A percentile compares a stretch with the other conserved stretches of the same genome.
Conservation (phyloP, 2,113 vertebrate genomes). For the Nestor notabilis region DNA sequence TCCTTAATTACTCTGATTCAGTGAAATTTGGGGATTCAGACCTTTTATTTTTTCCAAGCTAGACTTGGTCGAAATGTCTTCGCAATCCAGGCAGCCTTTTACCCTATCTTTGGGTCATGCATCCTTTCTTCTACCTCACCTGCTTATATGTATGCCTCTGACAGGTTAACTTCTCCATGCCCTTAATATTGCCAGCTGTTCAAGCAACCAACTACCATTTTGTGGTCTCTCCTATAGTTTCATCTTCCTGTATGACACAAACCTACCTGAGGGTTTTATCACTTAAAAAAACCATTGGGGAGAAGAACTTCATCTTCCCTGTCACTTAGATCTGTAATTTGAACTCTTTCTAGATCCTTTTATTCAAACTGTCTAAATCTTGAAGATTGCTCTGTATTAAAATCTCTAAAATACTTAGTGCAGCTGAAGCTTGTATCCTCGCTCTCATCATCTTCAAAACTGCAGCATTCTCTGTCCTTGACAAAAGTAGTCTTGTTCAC, state of each 20-base stretch:
- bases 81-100: neutral
- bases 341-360: slow-evolving; percentile 19
- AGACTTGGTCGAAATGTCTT: neutral
- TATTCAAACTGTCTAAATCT: slow-evolving; percentile 47
- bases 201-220: neutral
- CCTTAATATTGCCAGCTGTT: neutral
- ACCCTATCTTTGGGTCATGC: neutral
- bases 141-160: neutral
- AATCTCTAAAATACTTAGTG: slow-evolving; percentile 34
- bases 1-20: neutral
- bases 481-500: slow-evolving; percentile 45
- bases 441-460: slow-evolving; percentile 37
- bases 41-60: neutral
- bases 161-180: neutral
- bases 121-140: neutral
- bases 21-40: neutral
- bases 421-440: neutral
- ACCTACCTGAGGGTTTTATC: neutral
- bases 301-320: neutral
- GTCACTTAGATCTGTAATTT: slow-evolving; percentile 36
- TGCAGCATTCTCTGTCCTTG: neutral
- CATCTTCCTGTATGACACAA: neutral
- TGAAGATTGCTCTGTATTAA: slow-evolving; percentile 42
- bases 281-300: neutral
- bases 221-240: neutral